These are phyloP conservation scores for Dinomys branickii DNA, from an alignment of 2,113 vertebrate genomes.

Conservation along the genomic window DNA sequence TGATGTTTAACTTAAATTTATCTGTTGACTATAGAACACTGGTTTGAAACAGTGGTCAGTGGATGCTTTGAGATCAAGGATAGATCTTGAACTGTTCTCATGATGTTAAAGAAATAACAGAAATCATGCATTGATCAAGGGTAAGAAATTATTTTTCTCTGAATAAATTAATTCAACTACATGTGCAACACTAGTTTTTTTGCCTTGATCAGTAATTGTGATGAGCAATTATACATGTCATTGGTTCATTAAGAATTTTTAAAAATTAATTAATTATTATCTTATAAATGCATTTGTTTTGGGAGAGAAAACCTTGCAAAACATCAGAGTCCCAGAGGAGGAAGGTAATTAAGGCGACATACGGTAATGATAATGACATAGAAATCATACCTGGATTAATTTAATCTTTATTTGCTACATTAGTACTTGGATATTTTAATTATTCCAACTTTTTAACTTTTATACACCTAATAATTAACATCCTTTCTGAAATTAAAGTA, in stretches of 20 bases:
- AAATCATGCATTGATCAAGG: background rate
- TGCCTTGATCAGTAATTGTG: conserved; percentile 27
- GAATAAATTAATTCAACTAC: conserved; percentile 22
- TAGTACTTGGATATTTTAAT: conserved; percentile 60
- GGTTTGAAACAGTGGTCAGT: conserved; percentile 5
- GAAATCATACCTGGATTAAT: conserved; percentile 63
- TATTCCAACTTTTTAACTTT: conserved; percentile 46
- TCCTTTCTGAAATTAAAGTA: conserved; percentile 35
- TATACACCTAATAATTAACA: background rate
- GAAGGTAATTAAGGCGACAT: conserved; percentile 65
- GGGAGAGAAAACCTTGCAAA: conserved; percentile 54
- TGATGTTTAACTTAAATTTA: background rate
- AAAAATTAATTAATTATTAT: conserved; percentile 39
- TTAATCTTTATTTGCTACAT: conserved; percentile 51
- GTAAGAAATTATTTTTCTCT: conserved; percentile 2
- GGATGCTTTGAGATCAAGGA: background rate
- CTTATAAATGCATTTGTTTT: conserved; percentile 65
- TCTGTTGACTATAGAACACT: background rate
- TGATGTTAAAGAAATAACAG: conserved; percentile 9
- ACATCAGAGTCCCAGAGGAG: conserved; percentile 10
- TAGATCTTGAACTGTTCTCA: background rate
- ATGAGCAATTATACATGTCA: conserved; percentile 8
- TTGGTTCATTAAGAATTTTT: background rate
- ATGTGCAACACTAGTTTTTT: background rate
- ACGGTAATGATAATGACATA: conserved; percentile 39